phyloP scores from a whole-genome alignment of 1,140 invertebrate genomes.

The Batillaria attramentaria region DNA sequence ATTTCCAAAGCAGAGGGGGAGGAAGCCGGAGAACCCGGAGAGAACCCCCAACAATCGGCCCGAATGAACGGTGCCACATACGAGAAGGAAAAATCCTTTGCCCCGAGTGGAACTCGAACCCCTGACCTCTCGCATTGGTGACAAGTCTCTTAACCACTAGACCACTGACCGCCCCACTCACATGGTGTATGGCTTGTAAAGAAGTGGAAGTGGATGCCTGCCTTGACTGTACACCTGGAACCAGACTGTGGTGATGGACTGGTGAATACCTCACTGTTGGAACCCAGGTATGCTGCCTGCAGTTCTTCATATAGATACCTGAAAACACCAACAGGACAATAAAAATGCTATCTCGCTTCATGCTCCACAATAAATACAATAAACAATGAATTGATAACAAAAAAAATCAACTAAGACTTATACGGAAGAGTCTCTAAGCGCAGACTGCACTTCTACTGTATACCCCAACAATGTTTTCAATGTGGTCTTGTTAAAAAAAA shows the following conservation, averaged over 20 bases:
- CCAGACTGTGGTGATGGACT: conserved; percentile 21
- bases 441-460: not conserved
- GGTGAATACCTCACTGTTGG: conserved; percentile 51
- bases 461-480: not conserved
- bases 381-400: not conserved
- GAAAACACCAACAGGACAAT: conserved; percentile 28
- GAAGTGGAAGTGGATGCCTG: conserved; percentile 85
- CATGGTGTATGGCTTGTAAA: conserved; percentile 91
- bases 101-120: too few species aligned
- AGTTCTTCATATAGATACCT: conserved; percentile 66
- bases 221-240: conserved; percentile 71
- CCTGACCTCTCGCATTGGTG: too few species aligned
- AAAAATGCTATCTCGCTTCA: conserved; percentile 38
- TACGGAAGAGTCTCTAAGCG: not conserved
- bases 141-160: too few species aligned
- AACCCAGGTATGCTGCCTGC: conserved; percentile 39
- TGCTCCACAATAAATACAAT: conserved; percentile 72
- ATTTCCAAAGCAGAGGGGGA: too few species aligned
- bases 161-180: too few species aligned
- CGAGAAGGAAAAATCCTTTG: too few species aligned
- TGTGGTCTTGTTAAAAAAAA: not conserved
- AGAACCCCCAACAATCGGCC: too few species aligned
- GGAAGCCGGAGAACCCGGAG: too few species aligned
- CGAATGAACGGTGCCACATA: too few species aligned
- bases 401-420: not conserved